These are phyloP conservation scores for Astropecten irregularis DNA, from an alignment of 53 echinoderm and acorn worm species.

Conservation along the genomic window DNA sequence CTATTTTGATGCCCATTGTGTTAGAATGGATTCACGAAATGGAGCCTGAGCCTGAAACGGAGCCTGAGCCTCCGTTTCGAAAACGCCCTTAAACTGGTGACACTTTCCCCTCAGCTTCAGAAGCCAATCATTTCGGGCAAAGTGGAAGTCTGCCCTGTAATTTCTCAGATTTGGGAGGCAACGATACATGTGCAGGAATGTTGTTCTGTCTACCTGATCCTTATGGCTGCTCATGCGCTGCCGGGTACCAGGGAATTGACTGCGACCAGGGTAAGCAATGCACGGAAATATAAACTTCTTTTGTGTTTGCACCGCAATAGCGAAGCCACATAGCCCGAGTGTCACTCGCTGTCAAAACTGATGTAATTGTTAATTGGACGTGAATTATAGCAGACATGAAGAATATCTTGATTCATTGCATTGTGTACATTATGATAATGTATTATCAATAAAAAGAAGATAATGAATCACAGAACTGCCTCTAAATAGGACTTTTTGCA, in stretches of 20 bases:
- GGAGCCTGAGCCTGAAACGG: background rate
- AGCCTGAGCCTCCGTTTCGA: background rate
- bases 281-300: background rate
- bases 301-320: background rate
- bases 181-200: slow-evolving; percentile 2
- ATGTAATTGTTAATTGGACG: too few species aligned
- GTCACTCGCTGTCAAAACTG: background rate
- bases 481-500: too few species aligned
- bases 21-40: too few species aligned
- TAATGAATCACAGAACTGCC: too few species aligned
- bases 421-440: too few species aligned
- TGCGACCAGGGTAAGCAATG: slow-evolving; percentile 10
- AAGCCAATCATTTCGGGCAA: slow-evolving; percentile 28
- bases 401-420: background rate
- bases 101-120: background rate
- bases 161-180: background rate
- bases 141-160: background rate
- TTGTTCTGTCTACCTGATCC: slow-evolving; percentile 57
- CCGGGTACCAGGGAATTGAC: slow-evolving; percentile 48
- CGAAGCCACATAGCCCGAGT: background rate
- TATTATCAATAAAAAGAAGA: too few species aligned
- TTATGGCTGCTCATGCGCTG: slow-evolving; percentile 53
- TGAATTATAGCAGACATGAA: background rate
- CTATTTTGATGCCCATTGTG: too few species aligned
- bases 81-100: background rate